These are phyloP conservation scores for Montipora sp. DNA, from an alignment of 64 coral and sea anemone genomes.

Conservation along the genomic window DNA sequence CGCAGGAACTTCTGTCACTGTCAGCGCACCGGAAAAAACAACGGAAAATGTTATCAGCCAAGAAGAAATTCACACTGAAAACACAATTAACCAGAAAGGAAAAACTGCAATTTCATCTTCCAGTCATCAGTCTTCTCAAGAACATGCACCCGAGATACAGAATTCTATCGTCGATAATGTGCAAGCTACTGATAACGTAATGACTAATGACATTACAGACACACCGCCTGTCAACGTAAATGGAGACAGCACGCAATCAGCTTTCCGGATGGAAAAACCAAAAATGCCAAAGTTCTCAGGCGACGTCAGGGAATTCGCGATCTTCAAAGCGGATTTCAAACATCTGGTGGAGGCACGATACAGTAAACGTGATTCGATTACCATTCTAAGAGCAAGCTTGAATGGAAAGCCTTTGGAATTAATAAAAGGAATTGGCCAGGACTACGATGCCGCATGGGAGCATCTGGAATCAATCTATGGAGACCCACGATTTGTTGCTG, in stretches of 20 bases:
- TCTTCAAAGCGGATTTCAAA: constrained; percentile 58
- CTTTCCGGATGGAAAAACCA: constrained; percentile 14
- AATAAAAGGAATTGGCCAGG: neutral
- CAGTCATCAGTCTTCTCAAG: neutral
- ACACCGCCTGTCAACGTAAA: constrained; percentile 1
- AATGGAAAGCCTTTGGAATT: constrained; percentile 56
- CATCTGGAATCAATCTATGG: constrained; percentile 28
- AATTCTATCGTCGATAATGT: neutral
- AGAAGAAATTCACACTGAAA: constrained; percentile 1
- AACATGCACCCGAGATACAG: neutral
- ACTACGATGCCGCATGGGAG: constrained; percentile 46
- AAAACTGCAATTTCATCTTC: neutral
- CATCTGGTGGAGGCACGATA: constrained; percentile 28
- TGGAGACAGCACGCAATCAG: neutral
- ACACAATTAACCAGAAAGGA: neutral
- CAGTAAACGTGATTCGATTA: constrained; percentile 46
- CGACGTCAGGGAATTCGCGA: constrained; percentile 56
- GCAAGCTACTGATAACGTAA: neutral
- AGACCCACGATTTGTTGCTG: no score
- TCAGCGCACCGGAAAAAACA: neutral
- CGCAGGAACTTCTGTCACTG: neutral
- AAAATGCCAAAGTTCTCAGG: neutral
- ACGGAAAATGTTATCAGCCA: neutral
- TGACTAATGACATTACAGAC: no score
- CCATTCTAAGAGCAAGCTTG: constrained; percentile 31